Base-by-base conservation (phyloP, 2,113 vertebrate species). In the Leiothrix lutea region DNA sequence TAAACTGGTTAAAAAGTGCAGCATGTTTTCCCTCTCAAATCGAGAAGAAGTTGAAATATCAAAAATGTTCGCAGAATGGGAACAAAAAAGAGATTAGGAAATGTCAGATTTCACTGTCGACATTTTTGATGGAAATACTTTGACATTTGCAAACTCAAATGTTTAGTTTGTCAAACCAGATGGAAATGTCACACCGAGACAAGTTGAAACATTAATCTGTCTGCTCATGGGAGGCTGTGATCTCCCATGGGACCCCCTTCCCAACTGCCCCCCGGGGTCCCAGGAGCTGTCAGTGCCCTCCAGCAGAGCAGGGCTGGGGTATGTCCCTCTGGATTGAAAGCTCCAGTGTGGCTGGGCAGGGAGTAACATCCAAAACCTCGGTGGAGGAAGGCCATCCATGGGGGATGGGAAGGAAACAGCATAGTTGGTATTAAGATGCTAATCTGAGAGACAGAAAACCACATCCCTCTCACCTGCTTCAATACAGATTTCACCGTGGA, bases 161-260 rank as follows among this genome's bases (percentile, higher is more conserved):
- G 80, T 95, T 97, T 95, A 94, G 94, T 95, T 95, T 97, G 95
- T 94, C 94, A 96, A 93, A 95, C 91, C 72, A 86, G 80, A 97
- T 97, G 92, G 86, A 96, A 94, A 94, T 96, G 91, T 94, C 95
- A 94, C 44, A 70, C 33, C 0, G 6, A 97, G 94, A 85, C 82
- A 58, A 86, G 91, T 51, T 66, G 91, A 94, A 92, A 94, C 60
- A 26, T 92, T 95, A 95, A 95, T 94, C 91, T 90, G 71, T 33
- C 56, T 35, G 80, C 57, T 83, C 86, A 62, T 0, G 2, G 44
- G 38, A 58, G 47, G 51, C 78, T 79, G 70, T 0, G 1, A 25
- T 66, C 29, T 84, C 84, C 48, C 4, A 0, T 31, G 74, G 80
- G 70, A 94, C 3, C 11, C 53, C 36, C 20, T 70, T 56, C 24